These are phyloP conservation scores for Apocrypta bakeri DNA, from an alignment of 1,140 invertebrate species.

Conservation along the genomic window DNA sequence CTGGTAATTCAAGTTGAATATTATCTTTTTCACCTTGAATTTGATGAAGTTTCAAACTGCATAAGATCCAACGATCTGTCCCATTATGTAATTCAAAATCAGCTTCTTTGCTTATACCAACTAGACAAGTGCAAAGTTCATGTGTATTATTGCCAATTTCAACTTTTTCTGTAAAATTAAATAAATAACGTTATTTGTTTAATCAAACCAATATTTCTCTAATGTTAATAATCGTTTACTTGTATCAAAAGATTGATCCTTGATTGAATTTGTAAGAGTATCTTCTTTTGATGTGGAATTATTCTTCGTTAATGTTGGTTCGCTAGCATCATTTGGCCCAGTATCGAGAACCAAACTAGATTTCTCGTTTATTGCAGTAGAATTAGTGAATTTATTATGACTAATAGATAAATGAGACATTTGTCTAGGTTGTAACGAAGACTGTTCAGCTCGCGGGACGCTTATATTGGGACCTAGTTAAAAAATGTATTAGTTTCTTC, in stretches of 20 bases:
- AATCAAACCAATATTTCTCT: constrained; percentile 7
- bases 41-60: constrained; percentile 57
- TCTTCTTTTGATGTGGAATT: constrained; percentile 27
- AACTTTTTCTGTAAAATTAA: constrained; percentile 55
- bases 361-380: constrained; percentile 27
- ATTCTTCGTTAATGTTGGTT: constrained; percentile 8
- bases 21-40: constrained; percentile 64
- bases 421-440: not conserved
- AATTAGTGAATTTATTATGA: constrained; percentile 36
- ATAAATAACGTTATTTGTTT: constrained; percentile 11
- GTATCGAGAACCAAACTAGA: constrained; percentile 46
- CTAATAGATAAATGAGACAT: constrained; percentile 25
- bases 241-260: constrained; percentile 44
- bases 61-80: constrained; percentile 67
- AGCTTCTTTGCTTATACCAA: constrained; percentile 61
- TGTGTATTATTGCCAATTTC: constrained; percentile 61
- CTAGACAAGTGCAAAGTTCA: constrained; percentile 64
- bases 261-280: constrained; percentile 33
- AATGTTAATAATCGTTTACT: constrained; percentile 27
- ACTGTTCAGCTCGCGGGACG: constrained; percentile 42
- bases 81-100: constrained; percentile 66
- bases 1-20: constrained; percentile 61
- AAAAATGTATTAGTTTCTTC: constrained; percentile 18
- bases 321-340: constrained; percentile 19
- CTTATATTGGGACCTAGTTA: constrained; percentile 31